These are phyloP conservation scores for Philopotamus ludificatus DNA, from an alignment of 1,140 invertebrate genomes.

Conservation along the genomic window DNA sequence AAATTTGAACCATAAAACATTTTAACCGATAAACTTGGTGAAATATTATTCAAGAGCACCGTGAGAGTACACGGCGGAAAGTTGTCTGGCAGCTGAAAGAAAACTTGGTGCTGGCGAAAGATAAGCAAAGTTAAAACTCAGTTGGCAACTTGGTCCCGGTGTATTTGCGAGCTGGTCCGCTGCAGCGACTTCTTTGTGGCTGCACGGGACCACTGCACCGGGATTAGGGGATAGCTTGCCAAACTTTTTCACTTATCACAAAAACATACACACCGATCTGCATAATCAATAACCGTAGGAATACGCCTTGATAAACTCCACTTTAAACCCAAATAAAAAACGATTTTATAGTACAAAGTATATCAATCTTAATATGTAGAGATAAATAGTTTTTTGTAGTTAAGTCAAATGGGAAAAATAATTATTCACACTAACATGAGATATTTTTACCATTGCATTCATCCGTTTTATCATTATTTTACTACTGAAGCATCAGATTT, in stretches of 20 bases:
- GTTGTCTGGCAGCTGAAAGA: conserved; percentile 23
- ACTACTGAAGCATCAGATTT: too few species aligned
- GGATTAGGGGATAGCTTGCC: not conserved
- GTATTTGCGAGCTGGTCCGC: conserved; percentile 24
- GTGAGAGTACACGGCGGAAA: conserved; percentile 20
- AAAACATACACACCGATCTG: too few species aligned
- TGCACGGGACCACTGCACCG: not conserved
- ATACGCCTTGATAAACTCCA: too few species aligned
- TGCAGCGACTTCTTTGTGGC: not conserved
- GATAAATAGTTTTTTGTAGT: too few species aligned
- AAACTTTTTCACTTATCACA: conserved; percentile 13
- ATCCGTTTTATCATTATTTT: too few species aligned
- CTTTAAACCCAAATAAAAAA: too few species aligned
- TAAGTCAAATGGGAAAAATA: too few species aligned
- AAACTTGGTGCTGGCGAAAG: conserved; percentile 27
- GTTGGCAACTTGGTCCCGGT: conserved; percentile 14
- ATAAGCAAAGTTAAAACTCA: conserved; percentile 37
- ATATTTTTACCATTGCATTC: too few species aligned
- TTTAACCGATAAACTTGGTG: conserved; percentile 32
- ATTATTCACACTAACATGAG: too few species aligned
- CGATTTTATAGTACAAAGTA: too few species aligned
- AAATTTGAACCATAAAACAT: conserved; percentile 34
- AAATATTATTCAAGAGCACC: conserved; percentile 34
- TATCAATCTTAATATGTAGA: too few species aligned
- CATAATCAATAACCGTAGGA: too few species aligned